Percentiles rank a stretch among this genome's conserved stretches.
These are phyloP conservation scores for Thumatha senex DNA, from an alignment of 2,888 invertebrate genomes.

Conservation along the genomic window DNA sequence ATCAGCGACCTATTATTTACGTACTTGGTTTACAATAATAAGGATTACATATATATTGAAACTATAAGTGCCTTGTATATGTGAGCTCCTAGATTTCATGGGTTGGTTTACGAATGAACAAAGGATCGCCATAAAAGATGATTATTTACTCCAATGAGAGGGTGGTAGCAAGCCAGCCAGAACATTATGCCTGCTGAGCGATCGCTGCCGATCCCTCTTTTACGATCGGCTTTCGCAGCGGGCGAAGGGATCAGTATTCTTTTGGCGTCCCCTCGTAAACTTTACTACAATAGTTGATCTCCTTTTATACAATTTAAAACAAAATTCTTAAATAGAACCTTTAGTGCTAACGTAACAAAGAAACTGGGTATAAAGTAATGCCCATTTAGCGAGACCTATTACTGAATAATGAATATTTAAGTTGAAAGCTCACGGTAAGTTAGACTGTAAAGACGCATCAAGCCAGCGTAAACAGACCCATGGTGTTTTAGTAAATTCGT, in stretches of 20 bases:
- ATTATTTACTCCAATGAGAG: slow-evolving; percentile 30
- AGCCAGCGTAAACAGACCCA: slow-evolving; percentile 29
- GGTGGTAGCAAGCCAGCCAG: slow-evolving; percentile 26
- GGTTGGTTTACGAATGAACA: slow-evolving; percentile 17
- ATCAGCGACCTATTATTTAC: slow-evolving; percentile 20
- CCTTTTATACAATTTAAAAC: slow-evolving; percentile 41
- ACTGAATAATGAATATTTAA: slow-evolving; percentile 15
- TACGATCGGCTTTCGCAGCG: slow-evolving; percentile 26
- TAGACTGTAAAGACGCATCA: slow-evolving; percentile 16
- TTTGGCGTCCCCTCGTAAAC: slow-evolving; percentile 32
- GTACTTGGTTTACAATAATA: slow-evolving; percentile 14
- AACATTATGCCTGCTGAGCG: slow-evolving; percentile 18
- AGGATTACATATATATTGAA: slow-evolving; percentile 1
- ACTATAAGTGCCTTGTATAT: slow-evolving; percentile 1
- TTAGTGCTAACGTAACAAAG: slow-evolving; percentile 44
- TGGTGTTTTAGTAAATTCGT: slow-evolving; percentile 7
- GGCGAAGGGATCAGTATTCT: slow-evolving; percentile 30
- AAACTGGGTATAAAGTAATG: slow-evolving; percentile 32
- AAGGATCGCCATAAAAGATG: slow-evolving; percentile 20
- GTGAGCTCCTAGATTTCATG: slow-evolving; percentile 15
- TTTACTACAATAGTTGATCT: slow-evolving; percentile 39
- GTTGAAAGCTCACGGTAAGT: slow-evolving; percentile 31
- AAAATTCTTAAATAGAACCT: slow-evolving; percentile 42
- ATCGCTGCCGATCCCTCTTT: slow-evolving; percentile 14
- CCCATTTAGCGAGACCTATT: slow-evolving; percentile 31